These are phyloP conservation scores for Steinernema khuongi DNA, from an alignment of 1,140 invertebrate species.

Conservation along the genomic window DNA sequence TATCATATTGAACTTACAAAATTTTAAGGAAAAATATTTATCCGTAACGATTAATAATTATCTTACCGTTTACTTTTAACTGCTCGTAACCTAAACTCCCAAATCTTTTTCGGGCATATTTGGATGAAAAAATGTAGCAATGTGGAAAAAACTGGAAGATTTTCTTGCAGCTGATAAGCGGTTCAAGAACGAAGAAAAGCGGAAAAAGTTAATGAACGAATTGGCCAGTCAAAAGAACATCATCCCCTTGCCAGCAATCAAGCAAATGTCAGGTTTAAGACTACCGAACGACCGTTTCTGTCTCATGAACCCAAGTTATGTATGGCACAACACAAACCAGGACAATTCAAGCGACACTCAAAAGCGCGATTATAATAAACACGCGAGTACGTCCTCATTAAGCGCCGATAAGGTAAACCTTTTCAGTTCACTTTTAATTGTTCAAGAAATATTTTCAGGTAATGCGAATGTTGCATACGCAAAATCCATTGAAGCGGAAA, in stretches of 20 bases:
- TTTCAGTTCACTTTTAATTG: not conserved
- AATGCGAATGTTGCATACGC: not conserved
- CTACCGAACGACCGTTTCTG: constrained; percentile 42
- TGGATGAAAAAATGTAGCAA: too few species aligned
- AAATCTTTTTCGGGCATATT: too few species aligned
- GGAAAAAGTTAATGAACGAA: constrained; percentile 31
- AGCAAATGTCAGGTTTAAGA: constrained; percentile 40
- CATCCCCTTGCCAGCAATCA: constrained; percentile 34
- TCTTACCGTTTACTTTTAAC: too few species aligned
- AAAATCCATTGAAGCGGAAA: not conserved
- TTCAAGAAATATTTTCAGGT: not conserved
- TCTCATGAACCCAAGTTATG: constrained; percentile 39
- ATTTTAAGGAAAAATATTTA: too few species aligned
- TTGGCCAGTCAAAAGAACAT: constrained; percentile 36
- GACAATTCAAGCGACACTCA: not conserved
- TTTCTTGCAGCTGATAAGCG: constrained; percentile 27
- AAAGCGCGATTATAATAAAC: not conserved
- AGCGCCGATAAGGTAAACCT: not conserved
- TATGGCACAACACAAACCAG: constrained; percentile 8
- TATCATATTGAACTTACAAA: too few species aligned
- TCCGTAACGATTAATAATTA: too few species aligned
- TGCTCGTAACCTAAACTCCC: too few species aligned
- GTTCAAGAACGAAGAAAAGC: constrained; percentile 1
- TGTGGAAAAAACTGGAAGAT: not conserved
- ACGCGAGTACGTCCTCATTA: not conserved